Evolutionary conservation across 2,797 vertebrate genomes (phyloP).

Genomic region (Liparis tanakae): DNA sequence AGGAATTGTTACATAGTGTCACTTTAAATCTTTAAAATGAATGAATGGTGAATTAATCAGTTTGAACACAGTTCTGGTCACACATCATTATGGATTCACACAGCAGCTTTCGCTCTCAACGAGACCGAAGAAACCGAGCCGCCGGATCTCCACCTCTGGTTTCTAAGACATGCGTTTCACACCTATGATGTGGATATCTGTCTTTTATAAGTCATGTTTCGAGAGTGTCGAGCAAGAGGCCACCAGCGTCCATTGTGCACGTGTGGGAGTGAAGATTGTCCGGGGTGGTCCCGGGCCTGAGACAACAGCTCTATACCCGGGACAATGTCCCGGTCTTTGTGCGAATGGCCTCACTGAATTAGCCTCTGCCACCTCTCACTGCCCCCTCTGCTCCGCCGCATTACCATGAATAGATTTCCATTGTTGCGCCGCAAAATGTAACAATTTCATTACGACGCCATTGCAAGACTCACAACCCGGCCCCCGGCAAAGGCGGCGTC

Average conservation of each 20-base stretch:
- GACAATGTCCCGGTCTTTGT: constrained; percentile 62
- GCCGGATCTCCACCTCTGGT: neutral
- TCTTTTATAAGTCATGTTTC: constrained; percentile 24
- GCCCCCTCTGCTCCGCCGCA: constrained; percentile 38
- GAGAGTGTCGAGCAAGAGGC: constrained; percentile 23
- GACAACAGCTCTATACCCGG: constrained; percentile 58
- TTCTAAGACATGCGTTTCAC: constrained; percentile 5
- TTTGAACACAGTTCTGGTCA: constrained; percentile 5
- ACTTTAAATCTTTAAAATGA: neutral
- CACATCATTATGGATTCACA: neutral
- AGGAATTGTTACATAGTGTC: no score
- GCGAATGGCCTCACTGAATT: constrained; percentile 65
- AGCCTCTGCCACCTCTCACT: constrained; percentile 60
- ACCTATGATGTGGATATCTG: constrained; percentile 8
- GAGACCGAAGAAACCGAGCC: neutral
- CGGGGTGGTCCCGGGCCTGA: constrained; percentile 63
- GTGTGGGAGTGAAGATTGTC: constrained; percentile 40
- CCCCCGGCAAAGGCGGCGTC: constrained; percentile 8
- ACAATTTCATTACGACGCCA: constrained; percentile 58
- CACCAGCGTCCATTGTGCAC: constrained; percentile 37
- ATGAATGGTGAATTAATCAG: neutral
- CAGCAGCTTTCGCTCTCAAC: neutral
- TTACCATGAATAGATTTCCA: constrained; percentile 58
- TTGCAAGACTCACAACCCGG: constrained; percentile 13
- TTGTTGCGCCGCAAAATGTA: constrained; percentile 53